Base-by-base conservation (phyloP, 1,140 invertebrate genomes). In the Orchesella cincta region DNA sequence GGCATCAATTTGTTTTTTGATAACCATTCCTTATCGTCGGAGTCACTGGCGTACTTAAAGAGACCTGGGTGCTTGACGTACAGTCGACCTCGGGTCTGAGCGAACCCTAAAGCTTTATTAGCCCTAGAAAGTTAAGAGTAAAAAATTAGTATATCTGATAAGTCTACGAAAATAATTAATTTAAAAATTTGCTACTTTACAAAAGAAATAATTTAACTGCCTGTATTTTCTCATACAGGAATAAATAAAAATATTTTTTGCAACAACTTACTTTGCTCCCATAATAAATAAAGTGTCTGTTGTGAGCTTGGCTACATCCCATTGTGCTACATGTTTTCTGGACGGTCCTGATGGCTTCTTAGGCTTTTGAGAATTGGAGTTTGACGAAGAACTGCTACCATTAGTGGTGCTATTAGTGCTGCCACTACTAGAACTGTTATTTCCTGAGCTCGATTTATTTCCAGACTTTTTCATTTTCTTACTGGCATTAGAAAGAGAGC, bases 11-110 rank as follows among this genome's bases (percentile, higher is more conserved):
- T 91, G 80, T 93, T 90, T 78, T 90, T 91, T 70, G 90, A 89
- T 31, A 94, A 87, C 93, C 93, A 94, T 83, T 93, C 91, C 83
- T 93, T 93, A 82, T 94, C 93, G 81, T 93, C 91, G 77, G 90
- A 90, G 83, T 94, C 93, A 54, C 92, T 92, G 73, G 90, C 90
- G 85, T 94, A 94, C 83, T 91, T 89, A 70, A 92, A 90, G 20
- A 94, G 80, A 34, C 92, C 91, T 36, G 92, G 90, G 87, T 94
- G 93, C 84, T 93, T 90, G 1, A 92, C 91, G 81, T 93, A 93
- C 3, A 93, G 83, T 33, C 92, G 87, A 3, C 92, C 92, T 81
- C 92, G 86, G 1, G 91, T 92, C 81, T 91, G 90, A 31, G 91
- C 91, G 81, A 92, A 88, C n/a, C 92, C 92, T 72, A 93, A 85